Conservation (phyloP, 2,888 invertebrate species). For the Ecliptopera silaceata region DNA sequence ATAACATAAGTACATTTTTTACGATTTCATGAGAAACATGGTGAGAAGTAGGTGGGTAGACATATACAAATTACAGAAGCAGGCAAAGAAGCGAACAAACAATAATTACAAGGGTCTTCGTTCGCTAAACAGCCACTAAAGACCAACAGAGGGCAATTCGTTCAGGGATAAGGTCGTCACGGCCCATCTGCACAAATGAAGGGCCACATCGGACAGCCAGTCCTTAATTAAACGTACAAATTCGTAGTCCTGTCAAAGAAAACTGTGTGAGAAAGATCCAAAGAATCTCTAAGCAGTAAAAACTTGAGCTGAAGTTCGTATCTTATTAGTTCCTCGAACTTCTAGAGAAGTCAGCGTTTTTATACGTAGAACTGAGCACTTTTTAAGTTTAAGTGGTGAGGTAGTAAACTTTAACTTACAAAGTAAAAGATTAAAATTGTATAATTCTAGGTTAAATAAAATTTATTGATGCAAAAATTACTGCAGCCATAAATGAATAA, state of each 20-base stretch:
- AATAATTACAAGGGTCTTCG: conserved; percentile 44
- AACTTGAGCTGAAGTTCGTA: conserved; percentile 35
- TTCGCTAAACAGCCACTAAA: conserved; percentile 55
- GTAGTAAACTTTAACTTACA: conserved; percentile 11
- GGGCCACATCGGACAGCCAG: conserved; percentile 64
- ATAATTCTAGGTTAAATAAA: background rate
- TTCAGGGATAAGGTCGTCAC: conserved; percentile 70
- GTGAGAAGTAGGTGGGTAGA: conserved; percentile 17
- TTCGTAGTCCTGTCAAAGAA: conserved; percentile 56
- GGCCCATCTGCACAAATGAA: conserved; percentile 75
- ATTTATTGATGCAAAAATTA: conserved; percentile 15
- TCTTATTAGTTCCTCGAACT: conserved; percentile 41
- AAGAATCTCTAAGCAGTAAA: conserved; percentile 35
- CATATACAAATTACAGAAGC: conserved; percentile 21
- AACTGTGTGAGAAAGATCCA: conserved; percentile 41
- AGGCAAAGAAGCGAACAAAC: conserved; percentile 35
- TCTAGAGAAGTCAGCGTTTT: conserved; percentile 20
- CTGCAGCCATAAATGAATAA: too few species aligned
- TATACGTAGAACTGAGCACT: background rate
- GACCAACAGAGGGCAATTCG: conserved; percentile 64
- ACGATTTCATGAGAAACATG: conserved; percentile 4
- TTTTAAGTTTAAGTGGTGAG: background rate
- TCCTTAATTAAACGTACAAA: conserved; percentile 76
- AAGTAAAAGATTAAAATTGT: conserved; percentile 4
- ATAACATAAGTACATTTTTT: background rate